Percentiles rank a stretch among this genome's conserved stretches.
Conservation (phyloP, 2,113 vertebrate genomes). For the Xiphophorus maculatus region DNA sequence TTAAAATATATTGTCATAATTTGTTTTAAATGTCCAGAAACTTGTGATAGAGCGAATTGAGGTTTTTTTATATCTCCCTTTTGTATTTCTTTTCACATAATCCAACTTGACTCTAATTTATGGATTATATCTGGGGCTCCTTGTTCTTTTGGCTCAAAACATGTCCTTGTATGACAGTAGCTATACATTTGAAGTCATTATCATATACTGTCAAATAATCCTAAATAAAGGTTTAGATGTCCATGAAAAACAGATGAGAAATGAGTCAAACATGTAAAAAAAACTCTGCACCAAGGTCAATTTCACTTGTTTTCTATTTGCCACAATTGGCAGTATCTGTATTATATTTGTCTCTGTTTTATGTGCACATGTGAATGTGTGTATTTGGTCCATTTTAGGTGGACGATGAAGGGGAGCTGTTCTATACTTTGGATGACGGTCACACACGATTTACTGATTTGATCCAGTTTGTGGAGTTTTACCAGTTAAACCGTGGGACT, state of each 20-base stretch:
- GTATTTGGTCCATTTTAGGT: slow-evolving; percentile 75
- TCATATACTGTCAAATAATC: background rate
- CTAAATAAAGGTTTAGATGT: background rate
- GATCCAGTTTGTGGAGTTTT: slow-evolving; percentile 97
- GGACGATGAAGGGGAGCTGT: slow-evolving; percentile 89
- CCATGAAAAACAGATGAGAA: background rate
- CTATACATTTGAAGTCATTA: slow-evolving; percentile 3
- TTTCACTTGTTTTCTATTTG: background rate
- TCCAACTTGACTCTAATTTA: background rate
- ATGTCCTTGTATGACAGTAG: background rate
- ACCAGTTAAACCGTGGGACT: slow-evolving; percentile 94
- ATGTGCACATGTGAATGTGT: slow-evolving; percentile 8
- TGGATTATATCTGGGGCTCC: background rate
- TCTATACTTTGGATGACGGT: slow-evolving; percentile 94
- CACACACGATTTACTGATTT: slow-evolving; percentile 95
- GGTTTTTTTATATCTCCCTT: background rate
- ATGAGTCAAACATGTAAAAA: slow-evolving; percentile 1
- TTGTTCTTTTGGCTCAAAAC: background rate
- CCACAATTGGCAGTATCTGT: background rate
- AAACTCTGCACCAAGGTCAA: slow-evolving; percentile 2
- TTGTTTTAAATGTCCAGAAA: slow-evolving; percentile 14
- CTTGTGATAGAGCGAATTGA: background rate
- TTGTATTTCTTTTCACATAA: background rate
- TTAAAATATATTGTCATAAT: background rate
- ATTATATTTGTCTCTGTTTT: background rate